These are phyloP conservation scores for Tricholauxania praeusta DNA, from an alignment of 2,888 invertebrate genomes.

Conservation along the genomic window DNA sequence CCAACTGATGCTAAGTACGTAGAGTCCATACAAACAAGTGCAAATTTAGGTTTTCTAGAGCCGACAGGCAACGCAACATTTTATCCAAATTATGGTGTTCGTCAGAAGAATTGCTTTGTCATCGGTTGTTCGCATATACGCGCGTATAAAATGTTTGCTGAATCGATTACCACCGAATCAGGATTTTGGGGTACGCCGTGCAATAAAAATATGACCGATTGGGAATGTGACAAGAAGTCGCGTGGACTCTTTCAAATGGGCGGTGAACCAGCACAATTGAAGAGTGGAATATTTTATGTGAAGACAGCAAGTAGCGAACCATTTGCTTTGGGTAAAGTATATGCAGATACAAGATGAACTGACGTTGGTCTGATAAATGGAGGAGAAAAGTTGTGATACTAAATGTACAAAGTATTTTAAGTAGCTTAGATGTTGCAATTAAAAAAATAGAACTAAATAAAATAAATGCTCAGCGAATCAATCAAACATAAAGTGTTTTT, in stretches of 20 bases:
- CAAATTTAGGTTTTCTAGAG: slow-evolving; percentile 59
- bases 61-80: slow-evolving; percentile 66
- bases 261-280: slow-evolving; percentile 59
- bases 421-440: slow-evolving; percentile 23
- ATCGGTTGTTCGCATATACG: slow-evolving; percentile 63
- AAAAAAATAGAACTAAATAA: slow-evolving; percentile 6
- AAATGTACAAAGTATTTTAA: slow-evolving; percentile 2
- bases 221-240: slow-evolving; percentile 55
- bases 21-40: slow-evolving; percentile 66
- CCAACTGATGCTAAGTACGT: slow-evolving; percentile 63
- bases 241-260: slow-evolving; percentile 55
- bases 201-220: slow-evolving; percentile 46
- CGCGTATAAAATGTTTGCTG: slow-evolving; percentile 62
- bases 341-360: background rate
- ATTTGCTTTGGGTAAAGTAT: slow-evolving; percentile 54
- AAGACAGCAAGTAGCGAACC: slow-evolving; percentile 55
- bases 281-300: slow-evolving; percentile 59
- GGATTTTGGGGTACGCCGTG: slow-evolving; percentile 64
- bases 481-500: too few relatives aligned
- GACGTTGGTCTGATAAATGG: background rate
- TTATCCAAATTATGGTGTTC: slow-evolving; percentile 65
- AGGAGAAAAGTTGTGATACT: background rate
- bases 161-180: slow-evolving; percentile 56
- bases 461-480: too few relatives aligned
- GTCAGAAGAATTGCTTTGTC: slow-evolving; percentile 58